Evolutionary conservation across 2,888 invertebrate species (phyloP), one percentile per base, ranked within the genome.

Genomic region (Paralinhomoeus sp.): DNA sequence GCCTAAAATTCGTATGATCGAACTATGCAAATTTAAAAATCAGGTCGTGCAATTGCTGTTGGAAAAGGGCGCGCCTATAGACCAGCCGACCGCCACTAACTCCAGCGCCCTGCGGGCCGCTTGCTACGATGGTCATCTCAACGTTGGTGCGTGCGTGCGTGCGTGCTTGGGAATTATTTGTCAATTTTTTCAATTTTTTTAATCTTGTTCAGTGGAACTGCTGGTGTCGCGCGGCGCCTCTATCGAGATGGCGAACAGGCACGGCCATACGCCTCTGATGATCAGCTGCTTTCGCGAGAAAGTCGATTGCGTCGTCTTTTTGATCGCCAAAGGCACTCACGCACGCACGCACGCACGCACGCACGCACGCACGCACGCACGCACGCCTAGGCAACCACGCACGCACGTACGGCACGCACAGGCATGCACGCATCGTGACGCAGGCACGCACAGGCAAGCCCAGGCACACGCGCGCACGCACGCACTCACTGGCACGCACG

Each of bases 251-350:
- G 83, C 87, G 22, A 93, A 93, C 64, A 73, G 83, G 49, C 67
- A 67, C 52, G 67, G 67, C 2, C 91, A 93, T 68, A 91, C 91
- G 17, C 89, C 89, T 61, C 71, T 93, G 31, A 93, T 93, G 91
- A 93, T 93, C 49, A 83, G 89, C 40, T 89, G 87, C 66, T 91
- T 84, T 68, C 85, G 87, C 64, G 83, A 85, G 44, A 87, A 91
- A 67, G 75, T 77, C 52, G 73, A 75, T 59, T 87, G 91, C 61
- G 85, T 84, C 43, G 78, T 78, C 60, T 89, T 79, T 68, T 72
- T 91, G 44, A 71, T 91, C n/a, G n/a, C n/a, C n/a, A n/a, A n/a
- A n/a, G n/a, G n/a, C n/a, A n/a, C n/a, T n/a, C n/a, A n/a, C n/a
- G n/a, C n/a, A n/a, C n/a, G n/a, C n/a, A n/a, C n/a, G n/a, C n/a